phyloP scores from a whole-genome alignment of 2,797 vertebrate genomes.

The Enteromius afrohamiltoni region DNA sequence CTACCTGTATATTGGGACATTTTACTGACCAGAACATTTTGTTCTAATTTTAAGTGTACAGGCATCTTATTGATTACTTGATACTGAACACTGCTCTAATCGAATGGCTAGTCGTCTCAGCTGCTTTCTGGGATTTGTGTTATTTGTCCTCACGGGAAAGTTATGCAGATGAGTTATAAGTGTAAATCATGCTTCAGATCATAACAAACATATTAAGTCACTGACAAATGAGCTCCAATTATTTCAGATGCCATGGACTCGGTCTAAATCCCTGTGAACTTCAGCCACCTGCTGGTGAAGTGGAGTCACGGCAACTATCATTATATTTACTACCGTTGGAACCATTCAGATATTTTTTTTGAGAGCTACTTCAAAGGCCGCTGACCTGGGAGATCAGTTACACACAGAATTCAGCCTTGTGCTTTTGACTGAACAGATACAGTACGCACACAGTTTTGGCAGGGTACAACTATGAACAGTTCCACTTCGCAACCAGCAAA shows the following conservation, averaged over 20 bases:
- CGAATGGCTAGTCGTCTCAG: slow-evolving; percentile 7
- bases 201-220: neutral
- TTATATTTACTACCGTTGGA: slow-evolving; percentile 31
- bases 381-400: neutral
- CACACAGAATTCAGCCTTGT: neutral
- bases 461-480: slow-evolving; percentile 33
- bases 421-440: slow-evolving; percentile 14
- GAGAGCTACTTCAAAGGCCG: slow-evolving; percentile 33
- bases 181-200: slow-evolving; percentile 7
- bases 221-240: neutral
- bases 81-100: slow-evolving; percentile 4
- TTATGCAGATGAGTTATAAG: slow-evolving; percentile 2
- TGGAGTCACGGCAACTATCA: slow-evolving; percentile 30
- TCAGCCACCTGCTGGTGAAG: slow-evolving; percentile 50
- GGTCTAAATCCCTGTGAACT: slow-evolving; percentile 25
- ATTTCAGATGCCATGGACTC: slow-evolving; percentile 12
- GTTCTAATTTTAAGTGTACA: slow-evolving; percentile 32
- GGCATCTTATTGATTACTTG: slow-evolving; percentile 9
- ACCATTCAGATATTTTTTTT: slow-evolving; percentile 12
- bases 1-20: slow-evolving; percentile 8
- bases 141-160: slow-evolving; percentile 4
- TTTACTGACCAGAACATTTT: slow-evolving; percentile 27
- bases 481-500: slow-evolving; percentile 49
- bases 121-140: slow-evolving; percentile 36
- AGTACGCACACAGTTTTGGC: slow-evolving; percentile 38